These are phyloP conservation scores for Steatornis caripensis DNA, from an alignment of 2,113 vertebrate species.

Conservation along the genomic window DNA sequence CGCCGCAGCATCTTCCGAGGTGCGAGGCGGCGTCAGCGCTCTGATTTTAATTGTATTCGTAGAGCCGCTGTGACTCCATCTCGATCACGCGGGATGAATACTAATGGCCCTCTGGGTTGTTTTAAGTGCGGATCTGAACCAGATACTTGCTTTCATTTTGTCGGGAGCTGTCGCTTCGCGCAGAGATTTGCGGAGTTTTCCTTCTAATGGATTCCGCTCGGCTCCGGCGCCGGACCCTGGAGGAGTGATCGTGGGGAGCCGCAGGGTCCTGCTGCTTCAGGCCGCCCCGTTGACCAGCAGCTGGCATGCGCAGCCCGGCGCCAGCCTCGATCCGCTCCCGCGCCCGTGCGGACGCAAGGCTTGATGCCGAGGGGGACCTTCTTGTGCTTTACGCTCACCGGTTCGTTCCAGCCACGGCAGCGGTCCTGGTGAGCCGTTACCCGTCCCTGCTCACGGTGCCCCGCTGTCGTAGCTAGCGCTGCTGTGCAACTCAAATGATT, in stretches of 20 bases:
- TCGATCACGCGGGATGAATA: conserved; percentile 58
- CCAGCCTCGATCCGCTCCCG: fast-evolving
- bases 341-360: background rate
- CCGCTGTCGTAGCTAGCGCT: no score
- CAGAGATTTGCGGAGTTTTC: conserved; percentile 59
- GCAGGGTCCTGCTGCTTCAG: fast-evolving
- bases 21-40: background rate
- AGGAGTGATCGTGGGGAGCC: background rate
- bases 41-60: conserved; percentile 72
- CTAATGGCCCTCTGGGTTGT: conserved; percentile 74
- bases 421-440: no score
- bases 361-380: no score
- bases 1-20: background rate
- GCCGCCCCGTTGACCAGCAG: background rate
- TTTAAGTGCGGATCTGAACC: conserved; percentile 77
- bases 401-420: no score
- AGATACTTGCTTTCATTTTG: conserved; percentile 74
- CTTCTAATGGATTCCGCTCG: conserved; percentile 42
- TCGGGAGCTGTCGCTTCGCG: conserved; percentile 68
- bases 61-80: conserved; percentile 46
- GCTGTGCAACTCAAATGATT: no score
- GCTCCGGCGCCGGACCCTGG: background rate
- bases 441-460: no score
- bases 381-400: no score
- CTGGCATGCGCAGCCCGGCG: fast-evolving